Evolutionary conservation across 2,888 invertebrate species (phyloP), one percentile per base, ranked within the genome.

Genomic region (Biston betularia): DNA sequence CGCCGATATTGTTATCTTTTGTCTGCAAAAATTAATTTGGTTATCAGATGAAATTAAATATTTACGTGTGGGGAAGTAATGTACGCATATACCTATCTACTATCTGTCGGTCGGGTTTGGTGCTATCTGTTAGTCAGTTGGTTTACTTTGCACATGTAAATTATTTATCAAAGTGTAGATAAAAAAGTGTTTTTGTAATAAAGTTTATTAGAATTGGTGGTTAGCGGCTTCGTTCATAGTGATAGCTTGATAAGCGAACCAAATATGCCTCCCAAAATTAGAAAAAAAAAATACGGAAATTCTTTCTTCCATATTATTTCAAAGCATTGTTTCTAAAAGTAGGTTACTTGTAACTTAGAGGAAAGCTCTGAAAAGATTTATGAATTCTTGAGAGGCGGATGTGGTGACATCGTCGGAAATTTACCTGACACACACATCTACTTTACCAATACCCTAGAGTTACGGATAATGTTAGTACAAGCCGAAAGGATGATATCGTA

Each of bases 1-100:
- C 33, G 42, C 10, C 46, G 78, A 80, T 79, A 83, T 24, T 46
- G 72, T 67, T 79, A 80, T 79, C 79, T 63, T 58, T 63, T 72
- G 77, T 75, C 76, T 76, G 80, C 75, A 77, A 68, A 84, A 86
- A 85, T 82, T 79, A 84, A 83, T 85, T 81, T 78, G 73, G 77
- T 83, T 86, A 85, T 86, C 85, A 46, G 68, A 15, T 77, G 78
- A 80, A 84, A 84, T 81, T 79, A 70, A 83, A 83, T 83, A 82
- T 76, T 62, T 72, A 75, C 76, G 71, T 57, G 63, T 73, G 72
- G 69, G 73, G 73, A 75, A 75, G 38, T 38, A 24, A 38, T 38
- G 38, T 38, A 38, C 6, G 71, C 72, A 65, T 70, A 54, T 72
- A 54, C n/a, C 1, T 53, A 53, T 15, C 40, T 72, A 70, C 74